Percentiles rank a stretch among this genome's conserved stretches.
phyloP scores from a whole-genome alignment of 2,888 invertebrate species.

The Harpalus rubripes region DNA sequence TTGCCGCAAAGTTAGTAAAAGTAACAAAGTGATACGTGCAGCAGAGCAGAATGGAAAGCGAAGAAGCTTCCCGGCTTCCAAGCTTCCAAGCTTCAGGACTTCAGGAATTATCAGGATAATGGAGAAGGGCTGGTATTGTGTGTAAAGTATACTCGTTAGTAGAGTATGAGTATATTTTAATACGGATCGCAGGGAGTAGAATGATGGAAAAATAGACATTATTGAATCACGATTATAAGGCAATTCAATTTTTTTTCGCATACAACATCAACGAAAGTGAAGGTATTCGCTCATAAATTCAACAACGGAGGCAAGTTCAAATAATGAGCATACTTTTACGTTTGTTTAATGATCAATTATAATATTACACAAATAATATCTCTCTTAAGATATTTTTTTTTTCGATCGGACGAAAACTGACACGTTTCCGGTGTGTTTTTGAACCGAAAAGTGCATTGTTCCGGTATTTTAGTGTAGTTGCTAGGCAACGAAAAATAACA shows the following conservation, averaged over 20 bases:
- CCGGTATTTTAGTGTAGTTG: too few species aligned
- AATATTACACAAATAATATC: too few species aligned
- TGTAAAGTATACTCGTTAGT: constrained; percentile 47
- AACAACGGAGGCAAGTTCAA: background rate
- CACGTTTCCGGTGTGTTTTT: too few species aligned
- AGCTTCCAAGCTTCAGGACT: constrained; percentile 39
- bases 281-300: background rate
- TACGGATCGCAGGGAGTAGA: constrained; percentile 28
- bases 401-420: too few species aligned
- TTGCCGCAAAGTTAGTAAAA: constrained; percentile 53
- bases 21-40: constrained; percentile 59
- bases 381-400: too few species aligned
- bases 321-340: background rate
- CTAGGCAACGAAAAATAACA: too few species aligned
- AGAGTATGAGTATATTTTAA: constrained; percentile 46
- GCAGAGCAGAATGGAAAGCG: constrained; percentile 35
- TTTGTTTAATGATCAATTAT: background rate
- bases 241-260: background rate
- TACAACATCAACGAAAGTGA: background rate
- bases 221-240: constrained; percentile 28
- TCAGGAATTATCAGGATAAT: constrained; percentile 51
- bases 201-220: constrained; percentile 29
- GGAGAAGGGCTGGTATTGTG: constrained; percentile 42
- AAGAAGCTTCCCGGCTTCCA: constrained; percentile 33
- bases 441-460: too few species aligned